Evolutionary conservation across 2,888 invertebrate species (phyloP).

Genomic region (Eretmocerus hayati): DNA sequence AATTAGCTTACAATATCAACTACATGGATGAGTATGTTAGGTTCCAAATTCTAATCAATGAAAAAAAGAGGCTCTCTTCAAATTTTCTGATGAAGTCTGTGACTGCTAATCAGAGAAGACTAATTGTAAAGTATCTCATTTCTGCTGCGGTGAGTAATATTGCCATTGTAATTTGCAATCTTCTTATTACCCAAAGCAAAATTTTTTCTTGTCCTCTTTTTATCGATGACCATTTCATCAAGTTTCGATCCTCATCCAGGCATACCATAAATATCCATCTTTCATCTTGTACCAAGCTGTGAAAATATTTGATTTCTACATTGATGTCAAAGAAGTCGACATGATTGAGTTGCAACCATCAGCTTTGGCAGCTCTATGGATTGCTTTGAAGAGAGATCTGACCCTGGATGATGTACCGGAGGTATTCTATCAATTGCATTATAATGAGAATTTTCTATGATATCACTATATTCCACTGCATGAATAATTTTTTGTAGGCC

Average conservation of each 20-base stretch:
- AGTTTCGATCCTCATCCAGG: conserved; percentile 25
- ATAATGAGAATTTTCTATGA: neutral
- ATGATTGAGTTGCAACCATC: conserved; percentile 26
- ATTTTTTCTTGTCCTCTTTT: neutral
- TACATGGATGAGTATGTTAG: conserved; percentile 24
- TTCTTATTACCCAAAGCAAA: too few relatives aligned
- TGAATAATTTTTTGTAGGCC: conserved; percentile 24
- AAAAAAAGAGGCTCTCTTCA: conserved; percentile 16
- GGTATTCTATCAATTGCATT: conserved; percentile 2
- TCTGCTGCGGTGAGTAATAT: conserved; percentile 13
- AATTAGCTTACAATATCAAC: conserved; percentile 16
- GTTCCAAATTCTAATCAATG: conserved; percentile 25
- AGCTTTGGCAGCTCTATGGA: conserved; percentile 34
- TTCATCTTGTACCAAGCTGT: conserved; percentile 32
- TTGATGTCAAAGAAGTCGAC: conserved; percentile 24
- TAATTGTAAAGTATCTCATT: conserved; percentile 26
- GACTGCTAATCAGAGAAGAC: conserved; percentile 27
- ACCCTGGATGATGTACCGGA: conserved; percentile 25
- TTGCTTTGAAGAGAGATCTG: conserved; percentile 31
- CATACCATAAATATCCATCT: conserved; percentile 27
- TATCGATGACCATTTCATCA: too few relatives aligned
- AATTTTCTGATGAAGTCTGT: conserved; percentile 24
- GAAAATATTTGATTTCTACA: conserved; percentile 31
- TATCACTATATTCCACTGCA: neutral
- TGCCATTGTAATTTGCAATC: too few relatives aligned